Evolutionary conservation across 2,113 vertebrate species (phyloP).

Genomic region (Siphamia tubifer): DNA sequence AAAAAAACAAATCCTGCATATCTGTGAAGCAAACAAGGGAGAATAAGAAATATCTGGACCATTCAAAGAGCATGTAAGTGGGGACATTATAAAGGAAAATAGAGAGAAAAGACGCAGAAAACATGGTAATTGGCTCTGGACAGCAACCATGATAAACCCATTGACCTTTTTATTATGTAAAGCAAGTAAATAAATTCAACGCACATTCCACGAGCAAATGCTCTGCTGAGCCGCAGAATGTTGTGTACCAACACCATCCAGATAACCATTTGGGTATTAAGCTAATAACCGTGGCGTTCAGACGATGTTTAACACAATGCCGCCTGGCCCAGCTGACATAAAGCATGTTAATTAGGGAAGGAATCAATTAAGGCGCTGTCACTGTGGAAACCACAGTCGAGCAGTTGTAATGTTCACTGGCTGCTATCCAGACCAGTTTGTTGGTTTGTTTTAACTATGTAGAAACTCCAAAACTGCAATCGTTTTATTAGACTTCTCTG

Average conservation of each 20-base stretch:
- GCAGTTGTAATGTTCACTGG: slow-evolving; percentile 21
- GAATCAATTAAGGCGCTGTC: slow-evolving; percentile 58
- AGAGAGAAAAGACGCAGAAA: not conserved
- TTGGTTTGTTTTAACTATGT: slow-evolving; percentile 22
- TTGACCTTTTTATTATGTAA: slow-evolving; percentile 36
- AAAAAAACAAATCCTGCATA: not conserved
- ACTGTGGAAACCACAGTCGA: slow-evolving; percentile 46
- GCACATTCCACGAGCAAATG: slow-evolving; percentile 27
- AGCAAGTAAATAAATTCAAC: slow-evolving; percentile 28
- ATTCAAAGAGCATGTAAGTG: too few relatives aligned
- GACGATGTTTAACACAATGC: slow-evolving; percentile 53
- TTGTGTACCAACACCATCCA: slow-evolving; percentile 16
- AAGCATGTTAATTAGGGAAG: slow-evolving; percentile 62
- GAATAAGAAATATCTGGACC: too few relatives aligned
- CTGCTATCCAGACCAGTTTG: slow-evolving; percentile 31
- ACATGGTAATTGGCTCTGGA: not conserved
- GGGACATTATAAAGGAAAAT: not conserved
- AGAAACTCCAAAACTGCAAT: not conserved
- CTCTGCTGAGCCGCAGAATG: slow-evolving; percentile 7
- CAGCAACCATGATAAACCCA: slow-evolving; percentile 10
- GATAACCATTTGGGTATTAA: slow-evolving; percentile 35
- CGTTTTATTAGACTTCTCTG: not conserved
- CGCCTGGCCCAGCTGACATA: slow-evolving; percentile 52
- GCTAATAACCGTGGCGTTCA: slow-evolving; percentile 42
- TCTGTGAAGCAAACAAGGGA: not conserved